Evolutionary conservation across 2,888 invertebrate genomes (phyloP).

Genomic region (Choristoneura rosaceana): DNA sequence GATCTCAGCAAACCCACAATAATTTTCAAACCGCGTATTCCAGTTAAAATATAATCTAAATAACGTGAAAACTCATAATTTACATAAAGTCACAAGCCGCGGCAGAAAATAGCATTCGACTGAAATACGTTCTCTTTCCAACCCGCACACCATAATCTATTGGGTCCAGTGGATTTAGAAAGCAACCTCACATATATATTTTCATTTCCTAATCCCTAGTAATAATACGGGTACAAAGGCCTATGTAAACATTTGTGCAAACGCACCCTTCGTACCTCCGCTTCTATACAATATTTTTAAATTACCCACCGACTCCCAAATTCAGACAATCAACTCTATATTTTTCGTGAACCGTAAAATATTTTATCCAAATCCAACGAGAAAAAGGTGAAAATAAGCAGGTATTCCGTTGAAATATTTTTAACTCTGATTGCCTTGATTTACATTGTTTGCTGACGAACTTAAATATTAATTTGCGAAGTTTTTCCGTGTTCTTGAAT

Average conservation of each 20-base stretch:
- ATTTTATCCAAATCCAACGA: constrained; percentile 25
- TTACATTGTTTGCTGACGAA: constrained; percentile 34
- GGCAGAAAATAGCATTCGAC: background rate
- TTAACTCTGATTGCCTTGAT: constrained; percentile 25
- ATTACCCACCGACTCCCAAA: constrained; percentile 12
- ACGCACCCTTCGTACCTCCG: constrained; percentile 1
- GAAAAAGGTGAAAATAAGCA: constrained; percentile 31
- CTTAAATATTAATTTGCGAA: constrained; percentile 16
- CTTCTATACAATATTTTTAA: constrained; percentile 23
- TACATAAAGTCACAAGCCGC: background rate
- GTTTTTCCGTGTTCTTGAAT: background rate
- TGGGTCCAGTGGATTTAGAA: constrained; percentile 8
- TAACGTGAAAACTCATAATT: background rate
- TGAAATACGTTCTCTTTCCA: background rate
- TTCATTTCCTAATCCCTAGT: constrained; percentile 4
- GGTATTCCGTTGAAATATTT: constrained; percentile 28
- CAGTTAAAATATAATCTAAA: too few relatives aligned
- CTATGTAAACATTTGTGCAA: constrained; percentile 15
- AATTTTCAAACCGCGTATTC: too few relatives aligned
- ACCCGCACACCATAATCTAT: background rate
- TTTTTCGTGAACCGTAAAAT: constrained; percentile 30
- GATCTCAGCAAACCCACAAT: too few relatives aligned
- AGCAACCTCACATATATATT: background rate
- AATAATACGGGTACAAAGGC: constrained; percentile 11
- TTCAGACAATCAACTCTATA: constrained; percentile 28